Percentiles rank a stretch among this genome's conserved stretches.
Conservation (phyloP, 2,113 vertebrate species). For the Cephalopterus ornatus region DNA sequence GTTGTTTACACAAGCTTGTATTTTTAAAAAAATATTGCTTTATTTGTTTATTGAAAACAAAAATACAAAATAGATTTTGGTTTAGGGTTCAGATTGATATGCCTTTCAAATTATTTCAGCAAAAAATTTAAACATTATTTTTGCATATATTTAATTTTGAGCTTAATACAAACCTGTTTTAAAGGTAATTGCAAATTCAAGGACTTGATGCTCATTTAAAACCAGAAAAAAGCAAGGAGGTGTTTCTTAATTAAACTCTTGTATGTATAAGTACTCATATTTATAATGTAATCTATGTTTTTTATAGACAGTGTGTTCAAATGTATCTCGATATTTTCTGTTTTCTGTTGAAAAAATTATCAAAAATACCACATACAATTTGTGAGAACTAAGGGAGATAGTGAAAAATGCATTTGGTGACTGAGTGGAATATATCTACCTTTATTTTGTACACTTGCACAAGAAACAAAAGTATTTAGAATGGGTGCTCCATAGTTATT, state of each 20-base stretch:
- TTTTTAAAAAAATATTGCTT: background rate
- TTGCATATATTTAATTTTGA: background rate
- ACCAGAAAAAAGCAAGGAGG: background rate
- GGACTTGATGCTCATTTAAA: background rate
- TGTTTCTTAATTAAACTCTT: background rate
- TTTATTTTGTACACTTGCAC: background rate
- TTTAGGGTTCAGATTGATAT: background rate
- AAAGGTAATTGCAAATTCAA: background rate
- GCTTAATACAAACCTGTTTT: background rate
- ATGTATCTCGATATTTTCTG: background rate
- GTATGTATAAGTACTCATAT: background rate
- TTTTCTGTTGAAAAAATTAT: background rate
- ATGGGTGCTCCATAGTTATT: background rate
- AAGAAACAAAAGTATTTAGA: background rate
- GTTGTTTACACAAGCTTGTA: background rate
- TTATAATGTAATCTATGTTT: background rate
- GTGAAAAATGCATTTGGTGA: background rate
- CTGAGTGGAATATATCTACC: accelerated
- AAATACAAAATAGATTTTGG: background rate
- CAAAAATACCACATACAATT: background rate
- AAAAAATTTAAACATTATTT: background rate
- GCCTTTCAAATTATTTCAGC: background rate
- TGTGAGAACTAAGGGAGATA: background rate
- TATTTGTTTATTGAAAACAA: background rate
- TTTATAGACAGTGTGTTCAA: background rate